phyloP scores from a whole-genome alignment of 1,140 invertebrate species.

The Drosophila pallidifrons region DNA sequence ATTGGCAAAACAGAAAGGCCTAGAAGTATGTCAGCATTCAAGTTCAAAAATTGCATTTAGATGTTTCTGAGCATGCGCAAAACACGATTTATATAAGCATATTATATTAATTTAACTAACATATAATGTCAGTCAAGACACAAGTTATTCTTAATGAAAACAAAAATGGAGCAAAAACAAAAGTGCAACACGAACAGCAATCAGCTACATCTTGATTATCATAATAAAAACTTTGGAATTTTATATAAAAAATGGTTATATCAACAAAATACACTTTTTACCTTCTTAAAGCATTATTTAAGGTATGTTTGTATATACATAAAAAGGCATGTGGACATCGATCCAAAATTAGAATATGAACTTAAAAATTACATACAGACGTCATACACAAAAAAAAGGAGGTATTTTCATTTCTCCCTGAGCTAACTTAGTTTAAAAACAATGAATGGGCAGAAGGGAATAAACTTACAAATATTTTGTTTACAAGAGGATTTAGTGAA shows the following conservation, averaged over 20 bases:
- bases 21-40: conserved; percentile 60
- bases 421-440: not conserved
- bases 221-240: conserved; percentile 40
- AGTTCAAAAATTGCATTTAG: conserved; percentile 81
- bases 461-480: not conserved
- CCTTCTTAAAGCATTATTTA: conserved; percentile 19
- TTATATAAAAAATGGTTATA: conserved; percentile 51
- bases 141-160: conserved; percentile 59
- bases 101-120: conserved; percentile 68
- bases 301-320: conserved; percentile 1
- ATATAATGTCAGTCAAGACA: conserved; percentile 62
- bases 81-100: conserved; percentile 79
- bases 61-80: conserved; percentile 83
- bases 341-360: conserved; percentile 38
- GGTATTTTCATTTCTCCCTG: not conserved
- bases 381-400: not conserved
- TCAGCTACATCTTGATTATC: conserved; percentile 58
- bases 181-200: conserved; percentile 34
- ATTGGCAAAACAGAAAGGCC: conserved; percentile 12
- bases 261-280: conserved; percentile 17
- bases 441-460: no score
- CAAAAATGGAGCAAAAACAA: conserved; percentile 28
- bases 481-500: not conserved
- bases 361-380: conserved; percentile 3
- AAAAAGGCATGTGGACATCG: conserved; percentile 18